Base-by-base conservation (phyloP, 2,113 vertebrate species). In the Lamprotornis superbus region DNA sequence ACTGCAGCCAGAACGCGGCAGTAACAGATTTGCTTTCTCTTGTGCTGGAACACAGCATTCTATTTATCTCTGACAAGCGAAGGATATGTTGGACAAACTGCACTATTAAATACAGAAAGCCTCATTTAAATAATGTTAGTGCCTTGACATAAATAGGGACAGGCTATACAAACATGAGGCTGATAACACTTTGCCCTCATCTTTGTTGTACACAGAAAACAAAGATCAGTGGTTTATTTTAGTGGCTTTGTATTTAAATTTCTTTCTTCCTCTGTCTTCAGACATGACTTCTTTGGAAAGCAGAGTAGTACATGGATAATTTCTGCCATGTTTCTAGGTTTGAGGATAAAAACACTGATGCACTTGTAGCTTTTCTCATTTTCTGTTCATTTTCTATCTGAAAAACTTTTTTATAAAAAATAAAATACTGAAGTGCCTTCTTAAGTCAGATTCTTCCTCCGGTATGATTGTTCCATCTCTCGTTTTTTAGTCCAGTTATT, bases 11-110 rank as follows among this genome's bases (percentile, higher is more conserved):
- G 85, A 94, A 96, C 3, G 3, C 42, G 76, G 90, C 93, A 86
- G 84, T 90, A 91, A 95, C 94, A 94, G 96, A 97, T 97, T 96
- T 96, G 85, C 92, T 95, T 94, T 97, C 87, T 93, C 77, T 91
- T 85, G 59, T 96, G 56, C 87, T 92, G 85, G 95, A 95, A 95
- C 93, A 94, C 83, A 71, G 85, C 79, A 96, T 96, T 96, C 94
- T 94, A 75, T 97, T 97, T 95, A 85, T 95, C 94, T 95, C 93
- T 96, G 94, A 97, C 93, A 96, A 93, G 82, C 28, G 1, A 91
- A 88, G 88, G 90, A 64, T 90, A 86, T 93, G 90, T 97, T 97
- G 93, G 93, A 96, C 94, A 95, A 96, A 95, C 93, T 87, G 87
- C 87, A 59, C 87, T 84, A 94, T 96, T 95, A 96, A 95, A 96